These are phyloP conservation scores for Malurus elegans DNA, from an alignment of 2,113 vertebrate species.

Conservation along the genomic window DNA sequence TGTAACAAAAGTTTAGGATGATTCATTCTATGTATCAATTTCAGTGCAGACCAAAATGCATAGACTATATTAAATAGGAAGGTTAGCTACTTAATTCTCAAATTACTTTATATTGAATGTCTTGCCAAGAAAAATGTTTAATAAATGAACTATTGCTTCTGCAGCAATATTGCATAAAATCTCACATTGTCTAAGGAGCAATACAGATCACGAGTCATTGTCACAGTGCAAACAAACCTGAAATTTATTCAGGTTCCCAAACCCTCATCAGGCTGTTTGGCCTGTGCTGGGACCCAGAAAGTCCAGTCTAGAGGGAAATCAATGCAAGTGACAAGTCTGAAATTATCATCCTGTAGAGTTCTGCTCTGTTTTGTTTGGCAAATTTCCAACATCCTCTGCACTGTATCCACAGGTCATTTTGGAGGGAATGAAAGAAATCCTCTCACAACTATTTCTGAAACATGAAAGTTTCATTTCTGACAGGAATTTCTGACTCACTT, in stretches of 20 bases:
- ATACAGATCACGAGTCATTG: background rate
- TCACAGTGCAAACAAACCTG: background rate
- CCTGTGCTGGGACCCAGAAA: background rate
- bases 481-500: background rate
- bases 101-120: background rate
- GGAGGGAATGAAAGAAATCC: background rate
- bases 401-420: background rate
- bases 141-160: background rate
- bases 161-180: background rate
- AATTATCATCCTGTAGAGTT: background rate
- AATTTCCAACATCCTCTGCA: background rate
- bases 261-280: background rate
- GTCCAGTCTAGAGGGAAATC: background rate
- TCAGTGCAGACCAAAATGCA: background rate
- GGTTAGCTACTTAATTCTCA: background rate
- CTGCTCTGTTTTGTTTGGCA: background rate
- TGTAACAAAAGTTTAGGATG: slow-evolving; percentile 39
- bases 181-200: background rate
- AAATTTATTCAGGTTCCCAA: background rate
- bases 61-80: background rate
- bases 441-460: background rate
- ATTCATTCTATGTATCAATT: background rate
- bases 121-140: background rate
- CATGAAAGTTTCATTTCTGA: background rate
- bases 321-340: background rate